Evolutionary conservation across 1,140 invertebrate genomes (phyloP), one percentile per base, ranked within the genome.

Genomic region (Aleiodes sp.): DNA sequence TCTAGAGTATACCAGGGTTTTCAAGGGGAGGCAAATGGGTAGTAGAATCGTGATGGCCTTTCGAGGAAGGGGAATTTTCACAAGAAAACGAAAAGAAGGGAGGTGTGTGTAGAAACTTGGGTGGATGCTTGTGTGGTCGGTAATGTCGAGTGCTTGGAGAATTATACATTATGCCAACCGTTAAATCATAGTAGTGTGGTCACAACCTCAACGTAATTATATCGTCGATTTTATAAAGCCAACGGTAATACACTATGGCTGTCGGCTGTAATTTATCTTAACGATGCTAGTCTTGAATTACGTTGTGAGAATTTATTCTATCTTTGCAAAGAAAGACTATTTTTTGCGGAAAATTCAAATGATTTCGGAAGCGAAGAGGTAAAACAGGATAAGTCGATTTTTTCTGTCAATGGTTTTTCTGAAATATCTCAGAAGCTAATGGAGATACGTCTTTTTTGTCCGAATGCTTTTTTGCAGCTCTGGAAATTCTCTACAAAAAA

Each of bases 211-310:
- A 57, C 57, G 73, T 76, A 76, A 77, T 77, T 77, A 77, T 76
- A 76, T 78, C 72, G 75, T 76, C 75, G 70, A 76, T 78, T 76
- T 76, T 76, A 69, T n/a, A 68, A 75, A 68, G n/a, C 6, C 24
- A 39, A 14, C 21, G 24, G 19, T 61, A 28, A 26, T 33, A 56
- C 63, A 65, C 21, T 57, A 19, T 46, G 41, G n/a, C n/a, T n/a
- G n/a, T n/a, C n/a, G 41, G 41, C 2, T 46, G 41, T 46, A 16
- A 46, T 46, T 46, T 19, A 16, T 46, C 10, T 14, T 46, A 46
- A 46, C 41, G 41, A 46, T 46, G 41, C n/a, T 4, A 16, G 6
- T 19, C 14, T 46, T 46, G 41, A 46, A 46, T 46, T 46, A 46
- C 41, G 1, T 6, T 46, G 41, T 46, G 19, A 46, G 14, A 19